phyloP scores from a whole-genome alignment of 2,888 invertebrate genomes.

The Hemistola chrysoprasaria region DNA sequence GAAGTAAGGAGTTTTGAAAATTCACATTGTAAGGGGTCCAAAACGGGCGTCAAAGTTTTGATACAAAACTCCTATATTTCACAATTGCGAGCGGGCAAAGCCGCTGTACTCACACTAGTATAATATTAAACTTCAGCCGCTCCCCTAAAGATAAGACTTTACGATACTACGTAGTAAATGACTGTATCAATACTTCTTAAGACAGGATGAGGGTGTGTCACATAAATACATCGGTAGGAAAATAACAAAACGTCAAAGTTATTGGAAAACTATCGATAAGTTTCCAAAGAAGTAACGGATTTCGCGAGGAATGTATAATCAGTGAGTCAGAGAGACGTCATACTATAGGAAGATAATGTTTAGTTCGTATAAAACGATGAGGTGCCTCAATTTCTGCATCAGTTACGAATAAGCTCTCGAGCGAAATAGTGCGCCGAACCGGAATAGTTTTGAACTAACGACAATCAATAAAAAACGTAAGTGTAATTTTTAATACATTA shows the following conservation, averaged over 20 bases:
- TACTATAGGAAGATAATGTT: slow-evolving; percentile 15
- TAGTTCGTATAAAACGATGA: slow-evolving; percentile 23
- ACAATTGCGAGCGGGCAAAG: too few relatives aligned
- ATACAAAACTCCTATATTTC: too few relatives aligned
- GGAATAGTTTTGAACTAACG: slow-evolving; percentile 3
- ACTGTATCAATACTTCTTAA: not conserved
- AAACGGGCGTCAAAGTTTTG: too few relatives aligned
- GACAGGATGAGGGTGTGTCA: slow-evolving; percentile 19
- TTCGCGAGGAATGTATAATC: slow-evolving; percentile 4
- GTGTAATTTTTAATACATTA: slow-evolving; percentile 4
- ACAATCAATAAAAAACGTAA: slow-evolving; percentile 6
- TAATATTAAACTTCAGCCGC: too few relatives aligned
- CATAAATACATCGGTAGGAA: slow-evolving; percentile 1
- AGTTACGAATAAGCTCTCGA: slow-evolving; percentile 18
- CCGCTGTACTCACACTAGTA: too few relatives aligned
- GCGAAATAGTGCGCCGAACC: slow-evolving; percentile 15
- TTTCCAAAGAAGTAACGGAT: slow-evolving; percentile 19
- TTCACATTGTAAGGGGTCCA: too few relatives aligned
- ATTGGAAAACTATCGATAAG: slow-evolving; percentile 17
- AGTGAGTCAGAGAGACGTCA: slow-evolving; percentile 27
- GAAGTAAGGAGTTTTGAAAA: too few relatives aligned
- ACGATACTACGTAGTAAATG: not conserved
- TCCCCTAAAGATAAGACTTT: too few relatives aligned
- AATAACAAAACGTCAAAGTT: slow-evolving; percentile 10
- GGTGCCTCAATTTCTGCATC: slow-evolving; percentile 13